Base-by-base conservation (phyloP, 1,140 invertebrate genomes). In the Scaptodrosophila lebanonensis region DNA sequence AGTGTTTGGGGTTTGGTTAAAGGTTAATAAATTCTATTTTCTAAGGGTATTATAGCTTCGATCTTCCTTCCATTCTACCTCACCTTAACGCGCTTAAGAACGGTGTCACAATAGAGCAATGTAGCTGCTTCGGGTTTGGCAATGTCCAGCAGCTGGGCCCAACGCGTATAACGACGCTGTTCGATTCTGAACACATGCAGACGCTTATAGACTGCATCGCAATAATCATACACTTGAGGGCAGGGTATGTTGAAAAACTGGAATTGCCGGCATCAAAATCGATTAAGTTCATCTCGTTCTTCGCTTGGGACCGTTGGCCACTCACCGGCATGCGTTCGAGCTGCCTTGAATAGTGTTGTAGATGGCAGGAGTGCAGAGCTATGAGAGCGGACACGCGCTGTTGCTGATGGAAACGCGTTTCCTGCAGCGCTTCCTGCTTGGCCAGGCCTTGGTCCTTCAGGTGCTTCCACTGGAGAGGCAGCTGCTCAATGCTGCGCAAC, bases 381-480 rank as follows among this genome's bases (percentile, higher is more conserved):
- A 93, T 89, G 15, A 95, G 93, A 9, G 91, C 91, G 11, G 95
- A 91, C 27, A 92, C 88, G 76, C 95, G 93, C 73, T 95, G 92
- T 89, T 36, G 92, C 90, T 68, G 88, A 52, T 77, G 70, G 32
- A 29, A 48, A 40, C 69, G 90, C 50, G 95, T 90, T 18, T 96
- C 95, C 22, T 92, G 93, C 9, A 98, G 93, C 12, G 92, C 90
- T 86, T 97, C 95, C 86, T 95, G 96, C 17, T 95, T 92, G 53
- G 93, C 91, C 11, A 93, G 90, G 4, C 94, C 92, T 63, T 89
- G 73, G 87, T 97, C 97, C 87, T 98, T 96, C n/a, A 95, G 91
- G 51, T 93, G 93, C 27, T 89, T 91, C 97, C 97, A 99, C 69
- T 91, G 91, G 63, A 96, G 93, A 1, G 97, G 97, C 42, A 98